A percentile compares a stretch with the other conserved stretches of the same genome.
Evolutionary conservation across 2,888 invertebrate genomes (phyloP).

Genomic region (Hetaerina titia): DNA sequence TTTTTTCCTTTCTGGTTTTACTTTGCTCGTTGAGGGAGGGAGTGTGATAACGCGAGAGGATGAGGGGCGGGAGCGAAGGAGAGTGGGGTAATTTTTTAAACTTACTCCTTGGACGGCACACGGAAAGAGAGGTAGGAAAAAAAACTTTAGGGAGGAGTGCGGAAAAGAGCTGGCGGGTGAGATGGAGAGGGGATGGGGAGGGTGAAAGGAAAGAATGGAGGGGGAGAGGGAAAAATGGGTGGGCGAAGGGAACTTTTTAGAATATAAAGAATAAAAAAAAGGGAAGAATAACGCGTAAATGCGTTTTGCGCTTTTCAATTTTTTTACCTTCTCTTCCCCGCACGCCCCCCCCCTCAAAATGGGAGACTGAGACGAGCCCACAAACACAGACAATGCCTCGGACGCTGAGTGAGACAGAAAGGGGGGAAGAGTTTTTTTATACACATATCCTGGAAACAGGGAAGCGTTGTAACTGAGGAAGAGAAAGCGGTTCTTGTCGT

Average conservation of each 20-base stretch:
- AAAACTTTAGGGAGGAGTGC: neutral
- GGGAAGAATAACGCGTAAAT: constrained; percentile 26
- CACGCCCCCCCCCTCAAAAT: neutral
- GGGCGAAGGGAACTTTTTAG: neutral
- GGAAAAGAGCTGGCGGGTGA: neutral
- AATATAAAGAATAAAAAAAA: neutral
- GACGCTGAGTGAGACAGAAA: constrained; percentile 51
- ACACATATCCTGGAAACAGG: constrained; percentile 37
- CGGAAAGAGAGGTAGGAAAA: neutral
- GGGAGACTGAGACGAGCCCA: constrained; percentile 36
- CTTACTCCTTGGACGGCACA: constrained; percentile 38
- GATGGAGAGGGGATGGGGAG: neutral
- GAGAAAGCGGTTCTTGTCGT: constrained; percentile 64
- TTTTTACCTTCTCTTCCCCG: neutral
- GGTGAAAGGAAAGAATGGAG: neutral
- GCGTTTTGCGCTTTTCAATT: constrained; percentile 63
- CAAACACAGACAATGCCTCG: constrained; percentile 62
- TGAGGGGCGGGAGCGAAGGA: neutral
- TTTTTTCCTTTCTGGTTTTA: neutral
- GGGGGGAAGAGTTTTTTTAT: constrained; percentile 33
- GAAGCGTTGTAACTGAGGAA: constrained; percentile 44
- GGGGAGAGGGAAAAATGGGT: neutral
- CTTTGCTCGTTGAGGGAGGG: neutral
- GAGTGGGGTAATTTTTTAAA: constrained; percentile 45
- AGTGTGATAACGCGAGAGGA: neutral